Base-by-base conservation (phyloP, 2,797 vertebrate species). In the Ceyx erithaca region DNA sequence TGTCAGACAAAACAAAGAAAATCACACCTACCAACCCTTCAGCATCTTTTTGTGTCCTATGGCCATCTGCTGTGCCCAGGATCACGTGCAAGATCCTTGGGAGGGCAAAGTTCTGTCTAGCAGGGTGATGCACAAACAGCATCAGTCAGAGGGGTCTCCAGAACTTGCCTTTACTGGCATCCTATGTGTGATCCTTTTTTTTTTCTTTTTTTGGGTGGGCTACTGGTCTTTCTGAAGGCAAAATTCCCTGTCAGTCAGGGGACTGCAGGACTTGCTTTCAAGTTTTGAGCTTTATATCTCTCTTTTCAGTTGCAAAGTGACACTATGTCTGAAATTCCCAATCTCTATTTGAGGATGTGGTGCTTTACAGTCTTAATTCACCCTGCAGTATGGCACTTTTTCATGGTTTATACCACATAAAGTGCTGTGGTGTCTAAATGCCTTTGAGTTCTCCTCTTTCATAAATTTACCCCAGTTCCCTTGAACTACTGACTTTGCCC, bases 1-100 rank as follows among this genome's bases (percentile, higher is more conserved):
- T 55, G 68, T 30, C 31, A 10, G 19, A 19, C 18, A 25, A 21
- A 68, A 7, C 37, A 63, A 58, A 55, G 43, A 30, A 14, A 77
- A 31, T 43, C 8, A 1, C 6, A 26, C 19, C 62, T 33, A 10
- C 0, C 0, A 41, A 8, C 9, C 6, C 9, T 12, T 57, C 5
- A 18, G 54, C 12, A 15, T 51, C 12, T 4, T 0, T 4, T 9
- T 45, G 14, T 61, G 30, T 6, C 6, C 0, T 30, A 15, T 2
- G 40, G 12, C 48, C 10, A 2, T 4, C 8, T 37, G 43, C n/a
- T 2, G 0, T 3, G 4, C 43, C 49, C 54, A 15, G 82, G 59
- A 41, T 70, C 77, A 4, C 4, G 2, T 1, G 1, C 41, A 18
- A 14, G 54, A 19, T 14, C 26, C 51, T 35, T 2, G 3, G 33